Evolutionary conservation across 2,113 vertebrate species (phyloP).

Genomic region (Zapornia atra): DNA sequence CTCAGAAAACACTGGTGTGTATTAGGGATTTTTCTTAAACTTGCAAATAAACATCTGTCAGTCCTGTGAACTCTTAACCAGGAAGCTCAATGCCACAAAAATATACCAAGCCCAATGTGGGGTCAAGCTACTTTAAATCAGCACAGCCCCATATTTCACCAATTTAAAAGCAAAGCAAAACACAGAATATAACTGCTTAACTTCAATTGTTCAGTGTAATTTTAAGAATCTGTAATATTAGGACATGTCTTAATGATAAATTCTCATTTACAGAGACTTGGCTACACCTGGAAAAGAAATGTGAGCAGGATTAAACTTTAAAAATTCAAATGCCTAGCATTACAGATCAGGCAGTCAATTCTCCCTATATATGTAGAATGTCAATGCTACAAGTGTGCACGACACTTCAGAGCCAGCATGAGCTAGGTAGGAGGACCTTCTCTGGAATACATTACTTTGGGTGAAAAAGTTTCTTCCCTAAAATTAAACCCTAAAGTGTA

Average conservation of each 20-base stretch:
- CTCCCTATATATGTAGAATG: fast-evolving
- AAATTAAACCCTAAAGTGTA: background rate
- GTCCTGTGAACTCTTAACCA: background rate
- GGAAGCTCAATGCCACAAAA: background rate
- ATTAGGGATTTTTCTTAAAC: background rate
- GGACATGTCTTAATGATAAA: background rate
- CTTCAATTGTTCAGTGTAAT: background rate
- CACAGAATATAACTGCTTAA: background rate
- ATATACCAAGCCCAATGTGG: background rate
- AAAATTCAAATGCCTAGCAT: background rate
- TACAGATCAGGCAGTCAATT: background rate
- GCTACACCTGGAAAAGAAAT: background rate
- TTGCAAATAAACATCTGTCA: background rate
- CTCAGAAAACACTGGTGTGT: background rate
- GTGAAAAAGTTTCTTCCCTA: background rate
- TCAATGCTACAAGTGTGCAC: background rate
- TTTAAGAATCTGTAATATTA: background rate
- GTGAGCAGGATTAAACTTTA: background rate
- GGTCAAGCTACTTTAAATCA: background rate
- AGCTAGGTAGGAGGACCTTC: background rate
- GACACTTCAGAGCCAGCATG: background rate
- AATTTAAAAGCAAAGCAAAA: background rate
- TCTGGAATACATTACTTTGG: background rate
- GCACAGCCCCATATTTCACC: background rate
- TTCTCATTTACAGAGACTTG: background rate